These are phyloP conservation scores for Nysson spinosus DNA, from an alignment of 2,888 invertebrate genomes.

Conservation along the genomic window DNA sequence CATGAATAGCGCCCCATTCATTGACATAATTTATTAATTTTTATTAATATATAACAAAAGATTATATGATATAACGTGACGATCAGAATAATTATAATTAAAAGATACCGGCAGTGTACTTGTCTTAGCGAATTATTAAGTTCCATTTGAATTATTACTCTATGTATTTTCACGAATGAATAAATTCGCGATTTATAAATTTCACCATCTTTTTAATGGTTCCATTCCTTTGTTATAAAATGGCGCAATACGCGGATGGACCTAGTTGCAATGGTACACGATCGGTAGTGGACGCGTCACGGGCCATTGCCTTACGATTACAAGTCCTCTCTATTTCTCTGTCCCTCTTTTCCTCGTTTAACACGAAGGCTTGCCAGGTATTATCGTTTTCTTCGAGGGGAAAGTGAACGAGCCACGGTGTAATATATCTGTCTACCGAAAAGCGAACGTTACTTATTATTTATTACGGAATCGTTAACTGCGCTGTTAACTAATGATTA, in stretches of 20 bases:
- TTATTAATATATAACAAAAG: no score
- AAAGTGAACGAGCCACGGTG: conserved; percentile 53
- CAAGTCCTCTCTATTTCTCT: conserved; percentile 23
- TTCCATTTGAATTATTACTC: no score
- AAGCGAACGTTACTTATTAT: not conserved
- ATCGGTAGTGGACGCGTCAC: conserved; percentile 44
- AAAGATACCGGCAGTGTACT: no score
- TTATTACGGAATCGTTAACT: conserved; percentile 20
- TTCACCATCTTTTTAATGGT: no score
- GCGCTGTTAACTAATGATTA: conserved; percentile 38
- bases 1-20: no score
- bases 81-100: no score
- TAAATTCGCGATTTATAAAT: no score
- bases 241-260: conserved; percentile 35
- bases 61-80: no score
- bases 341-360: conserved; percentile 4
- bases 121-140: no score
- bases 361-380: conserved; percentile 10
- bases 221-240: no score
- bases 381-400: conserved; percentile 52
- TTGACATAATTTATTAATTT: no score
- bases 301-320: conserved; percentile 59
- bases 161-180: no score
- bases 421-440: conserved; percentile 20
- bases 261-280: conserved; percentile 30